Conservation (phyloP, 2,888 invertebrate species). For the Eledona agricola region DNA sequence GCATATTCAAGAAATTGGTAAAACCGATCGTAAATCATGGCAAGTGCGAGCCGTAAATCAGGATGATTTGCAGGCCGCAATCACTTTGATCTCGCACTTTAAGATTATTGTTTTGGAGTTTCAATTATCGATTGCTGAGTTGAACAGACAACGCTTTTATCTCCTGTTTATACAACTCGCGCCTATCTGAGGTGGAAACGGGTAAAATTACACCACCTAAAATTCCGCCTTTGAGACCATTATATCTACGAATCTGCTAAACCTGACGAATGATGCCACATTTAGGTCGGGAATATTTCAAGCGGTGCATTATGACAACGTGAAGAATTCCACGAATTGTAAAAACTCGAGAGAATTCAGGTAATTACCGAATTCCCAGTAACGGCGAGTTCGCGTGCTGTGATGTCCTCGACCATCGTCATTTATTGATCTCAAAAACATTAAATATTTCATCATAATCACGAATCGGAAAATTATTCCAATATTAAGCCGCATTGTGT, state of each 20-base stretch:
- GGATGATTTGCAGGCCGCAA: slow-evolving; percentile 1
- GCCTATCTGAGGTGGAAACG: too few species aligned
- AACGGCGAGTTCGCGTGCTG: slow-evolving; percentile 27
- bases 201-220: too few species aligned
- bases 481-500: slow-evolving; percentile 19
- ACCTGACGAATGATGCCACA: too few species aligned
- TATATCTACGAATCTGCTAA: too few species aligned
- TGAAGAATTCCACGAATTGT: slow-evolving; percentile 13
- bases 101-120: slow-evolving; percentile 6
- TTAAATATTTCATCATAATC: slow-evolving; percentile 17
- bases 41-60: slow-evolving; percentile 5
- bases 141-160: slow-evolving; percentile 5
- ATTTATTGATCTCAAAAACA: slow-evolving; percentile 21
- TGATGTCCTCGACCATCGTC: slow-evolving; percentile 16
- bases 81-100: slow-evolving; percentile 9
- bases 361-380: slow-evolving; percentile 24
- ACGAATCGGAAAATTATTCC: slow-evolving; percentile 31
- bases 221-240: too few species aligned
- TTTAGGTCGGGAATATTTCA: too few species aligned
- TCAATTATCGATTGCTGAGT: slow-evolving; percentile 5
- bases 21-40: slow-evolving; percentile 5
- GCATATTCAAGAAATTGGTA: not conserved
- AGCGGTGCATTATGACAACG: too few species aligned
- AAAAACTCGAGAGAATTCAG: slow-evolving; percentile 21
- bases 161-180: slow-evolving; percentile 12